phyloP scores from a whole-genome alignment of 2,113 vertebrate species.

The Mustela nigripes region DNA sequence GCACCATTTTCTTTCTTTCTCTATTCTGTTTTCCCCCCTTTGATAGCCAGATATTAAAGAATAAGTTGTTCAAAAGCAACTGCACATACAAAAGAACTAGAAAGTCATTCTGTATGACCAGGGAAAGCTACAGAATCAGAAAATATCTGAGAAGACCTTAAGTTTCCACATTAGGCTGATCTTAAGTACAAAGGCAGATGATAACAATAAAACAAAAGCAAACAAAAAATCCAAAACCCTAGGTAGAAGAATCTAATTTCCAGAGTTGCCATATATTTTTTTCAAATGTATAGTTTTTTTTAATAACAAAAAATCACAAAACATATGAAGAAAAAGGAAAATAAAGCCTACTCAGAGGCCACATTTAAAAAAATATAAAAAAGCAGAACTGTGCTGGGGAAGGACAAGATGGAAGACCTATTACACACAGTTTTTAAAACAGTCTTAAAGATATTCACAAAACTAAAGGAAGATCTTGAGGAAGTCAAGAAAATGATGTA shows the following conservation, averaged over 20 bases:
- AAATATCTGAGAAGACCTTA: background rate
- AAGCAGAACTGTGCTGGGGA: background rate
- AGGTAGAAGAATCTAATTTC: background rate
- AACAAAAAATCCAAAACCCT: background rate
- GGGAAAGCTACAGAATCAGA: background rate
- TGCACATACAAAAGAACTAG: background rate
- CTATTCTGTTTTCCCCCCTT: background rate
- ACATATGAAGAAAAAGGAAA: background rate
- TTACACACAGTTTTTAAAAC: background rate
- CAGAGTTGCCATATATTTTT: background rate
- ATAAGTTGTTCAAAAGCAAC: background rate
- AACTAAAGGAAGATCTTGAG: background rate
- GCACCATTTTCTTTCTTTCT: background rate
- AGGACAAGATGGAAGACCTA: background rate
- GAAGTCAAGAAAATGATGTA: background rate
- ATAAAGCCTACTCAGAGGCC: background rate
- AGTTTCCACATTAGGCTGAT: background rate
- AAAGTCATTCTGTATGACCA: background rate
- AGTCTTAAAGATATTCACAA: background rate
- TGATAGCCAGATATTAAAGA: background rate
- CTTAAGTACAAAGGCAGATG: background rate
- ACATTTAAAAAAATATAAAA: background rate
- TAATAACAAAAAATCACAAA: background rate
- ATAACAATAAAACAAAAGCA: background rate
- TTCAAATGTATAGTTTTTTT: constrained; percentile 23